Conservation (phyloP, 1,140 invertebrate species). For the Dendroctonus ponderosae region DNA sequence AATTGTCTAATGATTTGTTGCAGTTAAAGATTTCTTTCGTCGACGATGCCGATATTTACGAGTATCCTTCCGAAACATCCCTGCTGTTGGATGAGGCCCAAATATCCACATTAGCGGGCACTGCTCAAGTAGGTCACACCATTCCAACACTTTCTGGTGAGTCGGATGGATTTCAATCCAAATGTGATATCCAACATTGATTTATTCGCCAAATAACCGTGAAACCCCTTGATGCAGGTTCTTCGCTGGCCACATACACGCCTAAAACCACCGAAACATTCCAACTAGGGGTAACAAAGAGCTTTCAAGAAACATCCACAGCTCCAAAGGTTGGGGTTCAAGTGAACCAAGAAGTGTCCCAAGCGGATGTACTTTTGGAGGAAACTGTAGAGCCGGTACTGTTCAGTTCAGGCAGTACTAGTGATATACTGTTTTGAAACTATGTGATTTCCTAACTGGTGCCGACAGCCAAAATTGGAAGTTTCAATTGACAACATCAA, state of each 20-base stretch:
- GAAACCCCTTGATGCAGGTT: slow-evolving; percentile 39
- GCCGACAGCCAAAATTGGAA: too few relatives aligned
- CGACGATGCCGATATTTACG: slow-evolving; percentile 76
- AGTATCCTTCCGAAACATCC: slow-evolving; percentile 83
- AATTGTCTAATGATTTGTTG: slow-evolving; percentile 34
- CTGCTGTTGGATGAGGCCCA: slow-evolving; percentile 62
- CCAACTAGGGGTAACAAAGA: slow-evolving; percentile 46
- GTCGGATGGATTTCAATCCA: background rate
- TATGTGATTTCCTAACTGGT: too few relatives aligned
- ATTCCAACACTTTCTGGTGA: slow-evolving; percentile 46
- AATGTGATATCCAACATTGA: background rate
- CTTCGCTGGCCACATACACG: slow-evolving; percentile 47
- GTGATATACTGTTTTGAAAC: slow-evolving; percentile 47
- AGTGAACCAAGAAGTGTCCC: slow-evolving; percentile 4
- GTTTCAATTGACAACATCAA: too few relatives aligned
- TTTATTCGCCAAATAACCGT: background rate
- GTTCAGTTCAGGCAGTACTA: slow-evolving; percentile 47
- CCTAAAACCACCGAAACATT: slow-evolving; percentile 48
- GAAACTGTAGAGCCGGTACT: slow-evolving; percentile 43
- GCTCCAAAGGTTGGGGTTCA: slow-evolving; percentile 23
- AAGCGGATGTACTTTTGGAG: slow-evolving; percentile 33
- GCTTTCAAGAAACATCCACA: slow-evolving; percentile 22
- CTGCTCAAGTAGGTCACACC: slow-evolving; percentile 42
- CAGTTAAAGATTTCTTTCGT: slow-evolving; percentile 84
- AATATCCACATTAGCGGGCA: slow-evolving; percentile 12